Evolutionary conservation across 2,797 vertebrate species (phyloP), one percentile per base, ranked within the genome.

Genomic region (Pipistrellus nathusii): DNA sequence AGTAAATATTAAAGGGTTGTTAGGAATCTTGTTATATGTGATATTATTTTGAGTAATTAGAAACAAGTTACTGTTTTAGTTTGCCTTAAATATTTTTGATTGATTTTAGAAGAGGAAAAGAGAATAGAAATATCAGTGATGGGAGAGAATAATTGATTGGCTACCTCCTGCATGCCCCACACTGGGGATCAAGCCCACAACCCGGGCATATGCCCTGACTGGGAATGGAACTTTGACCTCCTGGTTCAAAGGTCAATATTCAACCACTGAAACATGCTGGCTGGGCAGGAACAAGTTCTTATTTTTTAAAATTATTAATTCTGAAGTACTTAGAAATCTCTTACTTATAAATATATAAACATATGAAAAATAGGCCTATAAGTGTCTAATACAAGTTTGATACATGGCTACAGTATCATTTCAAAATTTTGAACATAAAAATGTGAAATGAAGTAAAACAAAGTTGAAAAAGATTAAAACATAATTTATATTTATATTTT

Each of bases 231-330:
- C 57, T 59, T 2, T 59, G 25, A 12, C 59, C 11, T 62, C 25
- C 59, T 62, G 59, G 27, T 62, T 62, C 5, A 30, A 30, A 62
- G 59, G 59, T 62, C 27, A 12, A 30, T 62, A 13, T 13, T 62
- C 59, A 62, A 62, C 27, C 27, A 62, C 12, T 30, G 59, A 62
- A 62, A 13, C 59, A 30, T 30, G 59, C 59, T 30, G 12, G 59
- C 25, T 62, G 59, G 57, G 5, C 27, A 66, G 23, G 3, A 44
- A 69, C 4, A 87, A 30, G 6, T 62, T 75, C 27, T 88, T 57
- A 62, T 41, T 72, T 23, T 76, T 48, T 59, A 11, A 5, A 85
- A 91, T 57, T 89, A 91, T 75, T 53, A 93, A 81, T 32, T 75
- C 21, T 62, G 35, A 53, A 85, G 2, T 78, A 51, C 57, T 85